Conservation (phyloP, 2,888 invertebrate genomes). For the Hedychridium roseum region DNA sequence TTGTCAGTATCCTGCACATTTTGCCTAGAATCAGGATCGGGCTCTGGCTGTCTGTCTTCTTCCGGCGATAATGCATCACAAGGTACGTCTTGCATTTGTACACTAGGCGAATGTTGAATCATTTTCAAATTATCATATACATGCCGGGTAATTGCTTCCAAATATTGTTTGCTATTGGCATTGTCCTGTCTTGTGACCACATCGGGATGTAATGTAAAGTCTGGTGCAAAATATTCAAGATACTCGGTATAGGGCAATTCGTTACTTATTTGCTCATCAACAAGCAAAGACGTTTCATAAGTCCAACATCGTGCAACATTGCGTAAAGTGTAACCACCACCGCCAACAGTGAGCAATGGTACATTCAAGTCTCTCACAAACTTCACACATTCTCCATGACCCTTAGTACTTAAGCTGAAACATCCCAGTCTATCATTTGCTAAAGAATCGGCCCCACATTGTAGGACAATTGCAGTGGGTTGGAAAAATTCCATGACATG, state of each 20-base stretch:
- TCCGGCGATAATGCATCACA: slow-evolving; percentile 81
- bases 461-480: slow-evolving; percentile 95
- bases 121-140: slow-evolving; percentile 93
- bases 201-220: slow-evolving; percentile 95
- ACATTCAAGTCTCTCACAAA: slow-evolving; percentile 92
- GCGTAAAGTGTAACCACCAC: slow-evolving; percentile 87
- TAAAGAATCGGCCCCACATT: slow-evolving; percentile 98
- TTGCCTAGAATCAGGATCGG: slow-evolving; percentile 83
- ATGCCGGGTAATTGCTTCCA: slow-evolving; percentile 89
- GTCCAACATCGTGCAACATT: slow-evolving; percentile 99
- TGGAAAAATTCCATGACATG: slow-evolving; percentile 96
- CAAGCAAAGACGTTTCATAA: slow-evolving; percentile 93
- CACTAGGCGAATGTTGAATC: slow-evolving; percentile 92
- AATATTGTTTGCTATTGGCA: slow-evolving; percentile 93
- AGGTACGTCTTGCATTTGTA: slow-evolving; percentile 97
- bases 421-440: slow-evolving; percentile 95
- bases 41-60: slow-evolving; percentile 76
- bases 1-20: slow-evolving; percentile 83
- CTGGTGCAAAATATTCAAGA: slow-evolving; percentile 96
- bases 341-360: slow-evolving; percentile 89
- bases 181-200: slow-evolving; percentile 88
- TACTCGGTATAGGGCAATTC: slow-evolving; percentile 97
- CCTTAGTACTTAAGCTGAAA: slow-evolving; percentile 93
- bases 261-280: slow-evolving; percentile 92
- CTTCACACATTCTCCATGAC: slow-evolving; percentile 97